Conservation (phyloP, 2,797 vertebrate species). For the Melanotaenia parkinsoni region DNA sequence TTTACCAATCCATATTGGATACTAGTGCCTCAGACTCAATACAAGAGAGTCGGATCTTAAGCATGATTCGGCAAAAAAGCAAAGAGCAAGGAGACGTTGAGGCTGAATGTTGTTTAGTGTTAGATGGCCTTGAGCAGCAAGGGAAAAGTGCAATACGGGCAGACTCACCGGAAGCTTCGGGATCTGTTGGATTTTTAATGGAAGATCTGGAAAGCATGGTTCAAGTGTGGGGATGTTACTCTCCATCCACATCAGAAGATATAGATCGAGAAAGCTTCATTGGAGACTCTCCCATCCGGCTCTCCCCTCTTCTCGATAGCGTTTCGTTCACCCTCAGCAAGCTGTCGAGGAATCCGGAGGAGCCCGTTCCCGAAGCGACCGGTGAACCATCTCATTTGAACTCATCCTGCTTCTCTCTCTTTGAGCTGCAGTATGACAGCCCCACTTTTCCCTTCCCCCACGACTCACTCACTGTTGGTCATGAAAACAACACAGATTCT, state of each 20-base stretch:
- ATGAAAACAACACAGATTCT: conserved; percentile 90
- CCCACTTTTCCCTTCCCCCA: conserved; percentile 94
- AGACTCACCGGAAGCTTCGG: conserved; percentile 89
- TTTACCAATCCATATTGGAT: conserved; percentile 99
- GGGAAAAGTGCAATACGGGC: conserved; percentile 99
- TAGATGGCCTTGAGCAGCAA: conserved; percentile 96
- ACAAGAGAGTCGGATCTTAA: conserved; percentile 99
- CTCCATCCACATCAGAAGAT: conserved; percentile 95
- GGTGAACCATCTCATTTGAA: conserved; percentile 90
- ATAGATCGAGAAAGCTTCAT: conserved; percentile 95
- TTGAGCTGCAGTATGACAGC: conserved; percentile 98
- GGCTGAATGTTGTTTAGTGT: conserved; percentile 98
- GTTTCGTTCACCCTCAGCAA: conserved; percentile 88
- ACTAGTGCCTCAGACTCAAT: conserved; percentile 99
- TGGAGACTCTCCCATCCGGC: conserved; percentile 91
- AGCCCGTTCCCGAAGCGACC: conserved; percentile 89
- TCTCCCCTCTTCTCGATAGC: conserved; percentile 91
- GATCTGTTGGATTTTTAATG: conserved; percentile 91
- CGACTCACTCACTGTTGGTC: conserved; percentile 90
- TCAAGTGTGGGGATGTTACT: conserved; percentile 98
- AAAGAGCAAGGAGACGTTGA: conserved; percentile 93
- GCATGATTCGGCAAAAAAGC: conserved; percentile 99
- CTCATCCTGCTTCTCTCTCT: conserved; percentile 96
- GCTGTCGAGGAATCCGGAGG: conserved; percentile 87
- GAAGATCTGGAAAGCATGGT: conserved; percentile 94